Evolutionary conservation across 2,797 vertebrate genomes (phyloP), one percentile per base, ranked within the genome.

Genomic region (Anomalospiza imberbis): DNA sequence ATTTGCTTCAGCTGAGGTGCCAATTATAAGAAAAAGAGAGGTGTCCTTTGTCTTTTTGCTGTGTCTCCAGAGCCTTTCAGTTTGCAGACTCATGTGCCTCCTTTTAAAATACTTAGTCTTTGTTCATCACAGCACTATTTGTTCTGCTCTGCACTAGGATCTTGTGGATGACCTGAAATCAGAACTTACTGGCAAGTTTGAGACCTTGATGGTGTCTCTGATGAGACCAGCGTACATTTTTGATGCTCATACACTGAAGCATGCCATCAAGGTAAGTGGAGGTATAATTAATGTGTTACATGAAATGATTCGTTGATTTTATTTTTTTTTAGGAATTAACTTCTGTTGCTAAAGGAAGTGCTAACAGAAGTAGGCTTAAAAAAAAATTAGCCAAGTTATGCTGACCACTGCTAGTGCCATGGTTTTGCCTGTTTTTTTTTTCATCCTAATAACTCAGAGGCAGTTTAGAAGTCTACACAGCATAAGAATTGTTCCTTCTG

Each of bases 221-320:
- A 99, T 99, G 99, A 98, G 98, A 22, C 98, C 98, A 2, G 36
- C 98, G 0, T 10, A n/a, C 12, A 80, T 97, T 32, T 99, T 98
- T 42, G 99, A 99, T 57, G 99, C 99, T 51, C 93, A 98, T 32
- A 98, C 98, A 32, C 98, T 99, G 81, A 98, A 98, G 93, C 98
- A 99, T 51, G 99, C 99, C 25, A 97, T 99, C n/a, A 99, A 99
- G 99, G 99, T 99, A 97, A 89, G 96, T 73, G n/a, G 32, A 63
- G 31, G 12, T 16, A 65, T 22, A 67, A 50, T 61, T 34, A 21
- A 47, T 61, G 6, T 45, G 11, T 36, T 25, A 7, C 61, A 44
- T 70, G 6, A 87, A 55, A 55, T 60, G 25, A 40, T 57, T n/a
- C 22, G 38, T 32, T 34, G 25, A 3, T 6, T 19, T 51, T 34